Conservation (phyloP, 2,797 vertebrate genomes). For the Micrastur ruficollis region DNA sequence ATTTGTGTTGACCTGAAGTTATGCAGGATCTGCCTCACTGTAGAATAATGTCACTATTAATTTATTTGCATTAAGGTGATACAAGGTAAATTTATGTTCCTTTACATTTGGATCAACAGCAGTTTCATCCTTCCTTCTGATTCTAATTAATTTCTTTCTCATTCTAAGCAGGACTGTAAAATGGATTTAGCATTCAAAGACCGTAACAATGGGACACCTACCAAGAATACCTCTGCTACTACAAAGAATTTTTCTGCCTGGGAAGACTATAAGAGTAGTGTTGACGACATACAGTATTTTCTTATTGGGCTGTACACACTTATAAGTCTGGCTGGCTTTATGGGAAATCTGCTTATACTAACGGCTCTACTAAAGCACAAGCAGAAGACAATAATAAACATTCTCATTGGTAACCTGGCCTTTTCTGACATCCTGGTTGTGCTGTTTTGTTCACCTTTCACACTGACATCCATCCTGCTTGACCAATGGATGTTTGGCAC, state of each 20-base stretch:
- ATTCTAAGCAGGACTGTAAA: conserved; percentile 67
- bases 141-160: conserved; percentile 60
- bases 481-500: conserved; percentile 84
- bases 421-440: conserved; percentile 84
- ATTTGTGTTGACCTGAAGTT: not conserved
- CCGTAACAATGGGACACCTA: conserved; percentile 66
- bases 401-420: conserved; percentile 81
- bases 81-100: not conserved
- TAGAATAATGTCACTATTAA: not conserved
- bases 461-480: conserved; percentile 77
- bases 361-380: conserved; percentile 74
- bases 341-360: conserved; percentile 81
- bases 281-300: conserved; percentile 82
- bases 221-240: conserved; percentile 63
- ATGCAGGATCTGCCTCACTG: not conserved
- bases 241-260: conserved; percentile 75
- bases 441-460: conserved; percentile 82
- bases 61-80: not conserved
- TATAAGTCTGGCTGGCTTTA: conserved; percentile 80
- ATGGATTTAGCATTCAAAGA: conserved; percentile 77
- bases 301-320: conserved; percentile 82
- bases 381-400: conserved; percentile 80
- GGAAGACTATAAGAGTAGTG: conserved; percentile 80
- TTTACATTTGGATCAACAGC: not conserved
- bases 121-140: not conserved